A percentile compares a stretch with the other conserved stretches of the same genome.
Evolutionary conservation across 2,888 invertebrate species (phyloP).

Genomic region (Pomacea canaliculata): DNA sequence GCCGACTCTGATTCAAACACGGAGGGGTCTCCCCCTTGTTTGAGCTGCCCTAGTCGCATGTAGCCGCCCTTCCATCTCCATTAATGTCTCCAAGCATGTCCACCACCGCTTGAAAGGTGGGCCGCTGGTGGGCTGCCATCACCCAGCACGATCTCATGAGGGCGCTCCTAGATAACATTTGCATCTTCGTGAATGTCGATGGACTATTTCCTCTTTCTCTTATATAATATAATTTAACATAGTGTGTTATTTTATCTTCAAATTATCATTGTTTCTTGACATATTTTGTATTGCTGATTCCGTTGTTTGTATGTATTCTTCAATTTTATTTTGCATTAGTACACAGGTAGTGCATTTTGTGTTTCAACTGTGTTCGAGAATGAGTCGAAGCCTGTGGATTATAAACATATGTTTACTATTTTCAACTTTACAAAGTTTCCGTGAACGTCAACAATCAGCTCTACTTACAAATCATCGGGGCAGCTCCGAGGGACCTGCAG

Average conservation of each 20-base stretch:
- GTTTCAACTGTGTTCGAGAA: too few relatives aligned
- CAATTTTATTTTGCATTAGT: too few relatives aligned
- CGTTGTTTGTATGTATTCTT: too few relatives aligned
- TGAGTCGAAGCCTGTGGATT: too few relatives aligned
- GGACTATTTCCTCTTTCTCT: not conserved
- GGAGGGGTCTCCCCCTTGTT: conserved; percentile 35
- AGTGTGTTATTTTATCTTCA: too few relatives aligned
- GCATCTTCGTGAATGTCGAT: not conserved
- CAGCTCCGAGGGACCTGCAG: conserved; percentile 94
- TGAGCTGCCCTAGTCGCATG: conserved; percentile 76
- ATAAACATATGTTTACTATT: too few relatives aligned
- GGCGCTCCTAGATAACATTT: conserved; percentile 76
- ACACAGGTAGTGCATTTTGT: too few relatives aligned
- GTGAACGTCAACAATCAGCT: too few relatives aligned
- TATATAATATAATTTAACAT: too few relatives aligned
- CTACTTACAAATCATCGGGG: conserved; percentile 79
- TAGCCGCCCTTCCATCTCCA: conserved; percentile 94
- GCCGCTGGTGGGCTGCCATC: conserved; percentile 84
- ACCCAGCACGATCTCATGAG: conserved; percentile 98
- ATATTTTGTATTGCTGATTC: too few relatives aligned
- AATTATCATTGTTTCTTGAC: too few relatives aligned
- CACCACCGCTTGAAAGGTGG: conserved; percentile 86
- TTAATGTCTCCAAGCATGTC: conserved; percentile 83
- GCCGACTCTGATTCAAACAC: conserved; percentile 25
- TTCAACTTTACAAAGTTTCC: not conserved